Evolutionary conservation across 1,140 invertebrate genomes (phyloP), one percentile per base, ranked within the genome.

Genomic region (Dinothrombium tinctorium): DNA sequence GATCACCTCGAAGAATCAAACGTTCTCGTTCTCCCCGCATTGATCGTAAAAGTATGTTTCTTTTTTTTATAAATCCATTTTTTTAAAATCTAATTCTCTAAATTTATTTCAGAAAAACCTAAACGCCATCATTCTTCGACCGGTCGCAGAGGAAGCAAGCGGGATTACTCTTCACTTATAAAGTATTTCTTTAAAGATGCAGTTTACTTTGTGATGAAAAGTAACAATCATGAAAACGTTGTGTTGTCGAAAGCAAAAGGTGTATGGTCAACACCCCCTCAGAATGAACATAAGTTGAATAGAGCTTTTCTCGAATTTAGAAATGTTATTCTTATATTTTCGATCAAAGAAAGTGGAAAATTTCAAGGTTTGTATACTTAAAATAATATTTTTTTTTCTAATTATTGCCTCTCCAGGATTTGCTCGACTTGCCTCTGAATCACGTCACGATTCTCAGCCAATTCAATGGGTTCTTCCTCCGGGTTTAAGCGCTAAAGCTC

Each of bases 201-300:
- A 45, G 69, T 84, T 48, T 95, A 89, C 66, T 96, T 94, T 63
- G 69, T 95, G 19, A 92, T 96, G 47, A 95, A 95, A 60, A 92
- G 86, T 33, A 94, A 94, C 59, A 95, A 95, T 63, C 76, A 78
- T 44, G 89, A 95, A 59, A 96, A 96, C 63, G 76, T 96, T 22
- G 76, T 76, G 19, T 53, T 95, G 21, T 87, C 87, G 2, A 95
- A 95, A 62, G 74, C 73, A 1, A 90, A 83, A 65, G 83, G 82
- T 45, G 87, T 95, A 3, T 96, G 89, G 90, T 92, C 87, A 8
- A 95, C 90, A 5, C 69, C 90, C 40, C 86, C 84, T 12, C 83
- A 87, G 58, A 96, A 96, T 63, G 89, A 96, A 66, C 72, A 76
- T 2, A 90, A 89, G 61, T 65, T 95, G 19, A 95, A 92, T 61